A percentile compares a stretch with the other conserved stretches of the same genome.
These are phyloP conservation scores for Hylaeus volcanicus DNA, from an alignment of 1,140 invertebrate genomes.

Conservation along the genomic window DNA sequence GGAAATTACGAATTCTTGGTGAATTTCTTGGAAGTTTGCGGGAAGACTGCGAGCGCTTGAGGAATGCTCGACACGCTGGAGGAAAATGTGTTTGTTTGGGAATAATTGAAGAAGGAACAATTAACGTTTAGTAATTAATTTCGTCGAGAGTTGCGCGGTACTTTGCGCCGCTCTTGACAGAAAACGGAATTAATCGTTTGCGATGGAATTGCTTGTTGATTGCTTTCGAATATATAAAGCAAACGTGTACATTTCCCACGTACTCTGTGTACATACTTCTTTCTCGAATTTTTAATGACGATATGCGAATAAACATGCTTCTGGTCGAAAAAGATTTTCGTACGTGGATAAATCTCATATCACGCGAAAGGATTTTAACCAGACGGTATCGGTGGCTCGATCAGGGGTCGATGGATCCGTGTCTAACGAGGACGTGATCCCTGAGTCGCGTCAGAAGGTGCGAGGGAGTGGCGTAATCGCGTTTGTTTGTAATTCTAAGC, in stretches of 20 bases:
- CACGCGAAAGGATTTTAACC: neutral
- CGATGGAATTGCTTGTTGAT: neutral
- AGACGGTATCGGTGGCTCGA: conserved; percentile 12
- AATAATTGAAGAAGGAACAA: conserved; percentile 20
- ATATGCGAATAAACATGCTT: no score
- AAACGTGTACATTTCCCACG: no score
- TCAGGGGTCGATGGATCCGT: conserved; percentile 38
- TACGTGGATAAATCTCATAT: no score
- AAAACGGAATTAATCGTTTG: neutral
- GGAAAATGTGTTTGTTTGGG: conserved; percentile 1
- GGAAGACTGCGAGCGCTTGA: neutral
- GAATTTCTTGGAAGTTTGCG: conserved; percentile 31
- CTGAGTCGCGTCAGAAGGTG: conserved; percentile 21
- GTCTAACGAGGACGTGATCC: conserved; percentile 38
- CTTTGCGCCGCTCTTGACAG: neutral
- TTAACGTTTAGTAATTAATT: conserved; percentile 21
- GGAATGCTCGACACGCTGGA: neutral
- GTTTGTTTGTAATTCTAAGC: conserved; percentile 76
- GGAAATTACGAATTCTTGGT: conserved; percentile 21
- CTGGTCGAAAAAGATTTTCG: no score
- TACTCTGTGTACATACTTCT: no score
- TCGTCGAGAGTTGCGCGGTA: conserved; percentile 9
- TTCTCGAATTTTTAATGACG: no score
- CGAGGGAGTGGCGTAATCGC: conserved; percentile 68
- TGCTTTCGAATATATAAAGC: neutral